phyloP scores from a whole-genome alignment of 2,113 vertebrate genomes.

The Clupea harengus region DNA sequence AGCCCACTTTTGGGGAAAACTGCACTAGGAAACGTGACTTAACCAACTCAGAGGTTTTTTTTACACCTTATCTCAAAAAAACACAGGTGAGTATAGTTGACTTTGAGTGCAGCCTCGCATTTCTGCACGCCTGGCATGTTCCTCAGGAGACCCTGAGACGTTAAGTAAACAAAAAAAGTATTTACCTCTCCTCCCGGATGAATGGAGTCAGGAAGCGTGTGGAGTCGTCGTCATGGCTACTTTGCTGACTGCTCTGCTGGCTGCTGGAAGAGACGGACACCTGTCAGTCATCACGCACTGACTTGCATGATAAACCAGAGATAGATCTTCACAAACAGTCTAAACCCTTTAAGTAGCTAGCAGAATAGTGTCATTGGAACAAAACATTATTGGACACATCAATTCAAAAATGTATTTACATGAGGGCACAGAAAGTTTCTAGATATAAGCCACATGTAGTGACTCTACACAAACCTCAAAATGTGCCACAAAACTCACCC shows the following conservation, averaged over 20 bases:
- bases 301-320: neutral
- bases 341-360: neutral
- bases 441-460: neutral
- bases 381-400: neutral
- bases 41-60: neutral
- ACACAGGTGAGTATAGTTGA: neutral
- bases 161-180: slow-evolving; percentile 2
- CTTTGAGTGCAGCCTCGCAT: neutral
- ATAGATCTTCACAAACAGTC: neutral
- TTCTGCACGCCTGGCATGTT: neutral
- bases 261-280: slow-evolving; percentile 68
- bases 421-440: neutral
- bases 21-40: neutral
- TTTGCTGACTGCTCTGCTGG: slow-evolving; percentile 86
- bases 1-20: neutral
- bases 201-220: slow-evolving; percentile 84
- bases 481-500: neutral
- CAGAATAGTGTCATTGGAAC: neutral
- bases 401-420: too few relatives aligned
- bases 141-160: neutral
- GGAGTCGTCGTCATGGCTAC: slow-evolving; percentile 86
- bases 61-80: neutral
- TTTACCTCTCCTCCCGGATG: slow-evolving; percentile 77
- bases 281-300: neutral
- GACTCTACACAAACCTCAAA: neutral